Evolutionary conservation across 2,113 vertebrate genomes (phyloP).

Genomic region (Lanius collurio): DNA sequence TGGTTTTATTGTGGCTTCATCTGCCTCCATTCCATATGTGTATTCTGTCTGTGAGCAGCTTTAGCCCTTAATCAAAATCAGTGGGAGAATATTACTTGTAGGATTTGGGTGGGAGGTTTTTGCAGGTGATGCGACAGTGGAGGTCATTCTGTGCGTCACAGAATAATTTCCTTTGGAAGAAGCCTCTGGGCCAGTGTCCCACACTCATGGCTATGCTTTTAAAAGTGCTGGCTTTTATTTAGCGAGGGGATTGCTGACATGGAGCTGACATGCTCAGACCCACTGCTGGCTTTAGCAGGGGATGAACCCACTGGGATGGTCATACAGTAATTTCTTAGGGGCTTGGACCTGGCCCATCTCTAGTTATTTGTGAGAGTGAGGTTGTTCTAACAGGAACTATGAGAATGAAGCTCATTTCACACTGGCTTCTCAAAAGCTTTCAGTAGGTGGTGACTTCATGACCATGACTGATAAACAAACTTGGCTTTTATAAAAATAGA

Average conservation of each 20-base stretch:
- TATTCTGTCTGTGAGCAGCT: background rate
- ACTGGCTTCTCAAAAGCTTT: background rate
- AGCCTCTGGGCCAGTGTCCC: background rate
- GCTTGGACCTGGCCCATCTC: background rate
- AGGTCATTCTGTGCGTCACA: constrained; percentile 1
- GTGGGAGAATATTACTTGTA: background rate
- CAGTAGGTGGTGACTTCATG: constrained; percentile 29
- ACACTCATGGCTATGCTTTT: background rate
- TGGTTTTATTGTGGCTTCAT: background rate
- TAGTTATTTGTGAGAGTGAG: background rate
- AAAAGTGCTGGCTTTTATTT: background rate
- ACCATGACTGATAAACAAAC: constrained; percentile 22
- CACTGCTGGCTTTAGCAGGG: background rate
- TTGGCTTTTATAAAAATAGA: constrained; percentile 54
- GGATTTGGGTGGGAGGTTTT: background rate
- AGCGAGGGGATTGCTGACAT: background rate
- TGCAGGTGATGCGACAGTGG: background rate
- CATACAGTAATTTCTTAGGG: background rate
- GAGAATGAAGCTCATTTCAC: background rate
- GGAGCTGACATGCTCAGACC: background rate
- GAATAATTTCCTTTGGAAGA: constrained; percentile 18
- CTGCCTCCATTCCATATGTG: background rate
- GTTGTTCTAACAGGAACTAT: background rate
- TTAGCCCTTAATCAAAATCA: background rate
- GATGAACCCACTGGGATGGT: background rate